phyloP scores from a whole-genome alignment of 2,113 vertebrate species.

The Perognathus longimembris region DNA sequence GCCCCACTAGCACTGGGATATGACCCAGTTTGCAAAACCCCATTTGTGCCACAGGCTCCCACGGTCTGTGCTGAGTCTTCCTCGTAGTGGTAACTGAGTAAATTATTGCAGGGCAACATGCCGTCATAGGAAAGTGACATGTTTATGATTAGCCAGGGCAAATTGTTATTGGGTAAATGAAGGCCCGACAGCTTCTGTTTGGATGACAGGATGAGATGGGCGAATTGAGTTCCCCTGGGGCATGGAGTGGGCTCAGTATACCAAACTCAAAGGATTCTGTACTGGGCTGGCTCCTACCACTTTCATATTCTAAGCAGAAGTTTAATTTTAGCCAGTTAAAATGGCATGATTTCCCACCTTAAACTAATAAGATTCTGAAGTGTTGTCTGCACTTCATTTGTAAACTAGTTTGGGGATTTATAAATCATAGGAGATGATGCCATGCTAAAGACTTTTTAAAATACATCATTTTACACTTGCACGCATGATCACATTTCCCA shows the following conservation, averaged over 20 bases:
- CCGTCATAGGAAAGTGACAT: background rate
- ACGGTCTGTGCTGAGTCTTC: background rate
- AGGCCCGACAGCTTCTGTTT: background rate
- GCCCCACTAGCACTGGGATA: background rate
- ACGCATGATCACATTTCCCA: background rate
- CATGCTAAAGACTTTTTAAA: background rate
- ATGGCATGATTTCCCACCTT: background rate
- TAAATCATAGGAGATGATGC: background rate
- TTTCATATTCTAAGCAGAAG: background rate
- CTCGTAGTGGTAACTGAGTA: background rate
- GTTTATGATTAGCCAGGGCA: background rate
- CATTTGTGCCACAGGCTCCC: too few relatives aligned
- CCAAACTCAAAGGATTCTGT: too few relatives aligned
- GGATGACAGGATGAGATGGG: background rate
- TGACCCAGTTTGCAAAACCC: background rate
- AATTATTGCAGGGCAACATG: background rate
- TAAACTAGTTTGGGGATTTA: background rate
- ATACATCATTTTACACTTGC: background rate
- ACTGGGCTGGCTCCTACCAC: accelerated
- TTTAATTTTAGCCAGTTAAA: background rate
- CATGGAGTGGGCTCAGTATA: accelerated
- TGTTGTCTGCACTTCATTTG: background rate
- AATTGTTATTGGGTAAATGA: background rate
- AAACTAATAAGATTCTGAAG: background rate
- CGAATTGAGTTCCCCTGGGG: accelerated